Evolutionary conservation across 2,113 vertebrate species (phyloP), one percentile per base, ranked within the genome.

Genomic region (Telmatochromis brachygnathus): DNA sequence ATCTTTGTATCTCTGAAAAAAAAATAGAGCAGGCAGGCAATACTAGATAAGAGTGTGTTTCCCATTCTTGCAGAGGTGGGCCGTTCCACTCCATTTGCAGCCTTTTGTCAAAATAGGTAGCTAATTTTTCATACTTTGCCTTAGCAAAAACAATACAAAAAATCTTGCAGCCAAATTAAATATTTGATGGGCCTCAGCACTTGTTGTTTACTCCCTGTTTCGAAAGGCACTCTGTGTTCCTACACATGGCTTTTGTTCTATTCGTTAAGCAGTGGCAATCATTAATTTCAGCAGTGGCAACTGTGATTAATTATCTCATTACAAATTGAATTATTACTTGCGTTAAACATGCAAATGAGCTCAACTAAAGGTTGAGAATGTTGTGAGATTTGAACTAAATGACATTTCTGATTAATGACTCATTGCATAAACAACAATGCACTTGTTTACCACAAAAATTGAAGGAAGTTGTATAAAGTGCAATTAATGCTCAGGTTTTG

Each of bases 291-390:
- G 35, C 55, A 83, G 65, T 91, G 90, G 86, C 91, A 92, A 90
- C 88, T 92, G 82, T 95, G 93, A 96, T 95, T 95, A 95, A 95
- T 95, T 93, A 83, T 92, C 93, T 91, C 88, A 94, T 96, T 94
- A 93, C 80, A 92, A 89, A 94, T 84, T 87, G 90, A 94, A 94
- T 94, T 92, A 94, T 92, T 84, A 92, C 81, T 86, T 85, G 68
- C 49, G 81, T 94, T 94, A 82, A 88, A 92, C 91, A 93, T 94
- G 91, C 91, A 96, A 94, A 94, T 92, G 42, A 92, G 91, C 54
- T 65, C 83, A 30, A 58, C 87, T 49, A 91, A 93, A 91, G 88
- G 89, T 90, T 94, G 79, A 88, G 56, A 85, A 89, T 91, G 89
- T 84, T 85, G 80, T 82, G 89, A 91, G 89, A 91, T 94, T 91